Evolutionary conservation across 2,888 invertebrate species (phyloP).

Genomic region (Spodoptera picta): DNA sequence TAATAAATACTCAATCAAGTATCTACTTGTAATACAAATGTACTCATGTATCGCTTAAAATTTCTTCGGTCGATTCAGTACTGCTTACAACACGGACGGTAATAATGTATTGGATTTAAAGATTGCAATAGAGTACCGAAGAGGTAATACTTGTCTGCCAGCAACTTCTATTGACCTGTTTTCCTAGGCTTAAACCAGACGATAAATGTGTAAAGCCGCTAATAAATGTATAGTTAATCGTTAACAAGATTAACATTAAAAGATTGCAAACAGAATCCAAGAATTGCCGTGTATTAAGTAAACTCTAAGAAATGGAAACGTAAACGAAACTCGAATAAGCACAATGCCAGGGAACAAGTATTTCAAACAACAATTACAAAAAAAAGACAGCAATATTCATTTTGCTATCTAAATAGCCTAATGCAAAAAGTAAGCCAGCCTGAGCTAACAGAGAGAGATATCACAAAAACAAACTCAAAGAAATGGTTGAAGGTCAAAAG

Average conservation of each 20-base stretch:
- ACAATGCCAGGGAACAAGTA: not conserved
- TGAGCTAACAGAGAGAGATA: slow-evolving; percentile 6
- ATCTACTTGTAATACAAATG: slow-evolving; percentile 37
- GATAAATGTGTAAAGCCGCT: slow-evolving; percentile 11
- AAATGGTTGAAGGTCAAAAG: slow-evolving; percentile 35
- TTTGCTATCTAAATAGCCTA: not conserved
- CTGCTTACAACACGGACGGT: slow-evolving; percentile 20
- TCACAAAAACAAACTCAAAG: slow-evolving; percentile 19
- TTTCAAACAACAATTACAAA: slow-evolving; percentile 17
- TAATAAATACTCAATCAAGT: slow-evolving; percentile 2
- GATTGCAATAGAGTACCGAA: slow-evolving; percentile 27
- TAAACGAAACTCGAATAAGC: slow-evolving; percentile 18
- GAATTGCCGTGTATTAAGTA: slow-evolving; percentile 1
- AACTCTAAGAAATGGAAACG: slow-evolving; percentile 3
- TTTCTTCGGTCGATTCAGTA: slow-evolving; percentile 17
- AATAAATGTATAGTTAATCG: slow-evolving; percentile 14
- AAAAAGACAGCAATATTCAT: not conserved
- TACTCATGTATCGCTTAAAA: slow-evolving; percentile 22
- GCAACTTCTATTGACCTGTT: slow-evolving; percentile 12
- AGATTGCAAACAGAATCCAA: slow-evolving; percentile 8
- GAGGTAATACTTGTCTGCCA: slow-evolving; percentile 27
- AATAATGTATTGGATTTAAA: slow-evolving; percentile 46
- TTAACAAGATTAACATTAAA: slow-evolving; percentile 24
- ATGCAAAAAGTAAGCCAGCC: slow-evolving; percentile 8
- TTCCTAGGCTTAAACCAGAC: slow-evolving; percentile 13